These are phyloP conservation scores for Tetraneura akinire DNA, from an alignment of 1,140 invertebrate genomes.

Conservation along the genomic window DNA sequence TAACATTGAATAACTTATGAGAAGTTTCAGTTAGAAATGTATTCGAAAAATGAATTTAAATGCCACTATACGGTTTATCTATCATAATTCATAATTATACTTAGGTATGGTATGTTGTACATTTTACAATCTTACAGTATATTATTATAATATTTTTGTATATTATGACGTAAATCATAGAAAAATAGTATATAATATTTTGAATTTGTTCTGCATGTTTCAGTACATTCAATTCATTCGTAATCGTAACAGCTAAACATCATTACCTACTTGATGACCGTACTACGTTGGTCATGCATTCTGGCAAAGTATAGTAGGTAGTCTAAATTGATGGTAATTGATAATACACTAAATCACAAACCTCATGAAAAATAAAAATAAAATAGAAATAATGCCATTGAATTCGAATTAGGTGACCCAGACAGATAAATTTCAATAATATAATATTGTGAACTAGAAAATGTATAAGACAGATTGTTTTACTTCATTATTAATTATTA, in stretches of 20 bases:
- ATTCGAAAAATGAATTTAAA: too few relatives aligned
- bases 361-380: not conserved
- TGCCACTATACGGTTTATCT: too few relatives aligned
- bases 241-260: not conserved
- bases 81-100: too few relatives aligned
- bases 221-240: not conserved
- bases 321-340: slow-evolving; percentile 4
- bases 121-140: too few relatives aligned
- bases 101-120: too few relatives aligned
- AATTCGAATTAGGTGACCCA: slow-evolving; percentile 41
- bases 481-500: too few relatives aligned
- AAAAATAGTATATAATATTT: too few relatives aligned
- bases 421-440: not conserved
- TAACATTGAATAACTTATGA: too few relatives aligned
- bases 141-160: too few relatives aligned
- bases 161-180: too few relatives aligned
- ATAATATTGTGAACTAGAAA: not conserved
- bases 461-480: too few relatives aligned
- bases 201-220: slow-evolving; percentile 1
- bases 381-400: slow-evolving; percentile 17
- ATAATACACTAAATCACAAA: slow-evolving; percentile 14
- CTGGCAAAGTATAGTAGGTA: not conserved
- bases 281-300: slow-evolving; percentile 17
- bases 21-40: too few relatives aligned
- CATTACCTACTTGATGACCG: not conserved